phyloP scores from a whole-genome alignment of 1,140 invertebrate genomes.

The Aphidius gifuensis region DNA sequence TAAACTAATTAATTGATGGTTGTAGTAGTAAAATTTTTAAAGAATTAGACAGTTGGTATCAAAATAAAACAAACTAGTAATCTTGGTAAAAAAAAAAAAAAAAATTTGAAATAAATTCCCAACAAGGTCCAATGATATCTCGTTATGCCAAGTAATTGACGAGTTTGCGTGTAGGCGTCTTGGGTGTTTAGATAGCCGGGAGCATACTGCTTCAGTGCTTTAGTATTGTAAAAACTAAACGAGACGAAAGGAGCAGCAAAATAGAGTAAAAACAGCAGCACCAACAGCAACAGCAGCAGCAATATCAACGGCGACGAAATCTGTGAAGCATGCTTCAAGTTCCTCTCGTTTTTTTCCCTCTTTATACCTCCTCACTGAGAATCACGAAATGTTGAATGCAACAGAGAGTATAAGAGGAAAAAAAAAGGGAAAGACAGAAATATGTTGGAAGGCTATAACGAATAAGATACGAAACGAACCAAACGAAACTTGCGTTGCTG shows the following conservation, averaged over 20 bases:
- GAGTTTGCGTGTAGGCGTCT: constrained; percentile 45
- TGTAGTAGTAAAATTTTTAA: background rate
- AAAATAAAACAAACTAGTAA: background rate
- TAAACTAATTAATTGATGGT: background rate
- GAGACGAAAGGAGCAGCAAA: constrained; percentile 14
- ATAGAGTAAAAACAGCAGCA: constrained; percentile 1
- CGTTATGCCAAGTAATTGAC: constrained; percentile 51
- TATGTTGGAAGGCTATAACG: constrained; percentile 5
- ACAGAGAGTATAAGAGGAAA: constrained; percentile 25
- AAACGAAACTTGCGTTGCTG: constrained; percentile 27
- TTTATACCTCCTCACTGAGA: background rate
- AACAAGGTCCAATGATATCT: constrained; percentile 35
- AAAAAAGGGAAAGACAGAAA: constrained; percentile 21
- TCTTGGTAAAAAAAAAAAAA: too few relatives aligned
- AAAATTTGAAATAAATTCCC: constrained; percentile 1
- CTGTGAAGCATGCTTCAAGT: constrained; percentile 7
- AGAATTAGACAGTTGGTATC: too few relatives aligned
- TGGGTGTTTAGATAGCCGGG: constrained; percentile 42
- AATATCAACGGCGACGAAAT: background rate
- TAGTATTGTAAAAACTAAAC: constrained; percentile 18
- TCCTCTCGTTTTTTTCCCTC: background rate
- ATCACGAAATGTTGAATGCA: background rate
- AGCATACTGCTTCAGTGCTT: constrained; percentile 20
- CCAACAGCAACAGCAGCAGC: background rate
- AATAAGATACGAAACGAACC: constrained; percentile 19